These are phyloP conservation scores for Oxyruncus cristatus DNA, from an alignment of 2,113 vertebrate species.

Conservation along the genomic window DNA sequence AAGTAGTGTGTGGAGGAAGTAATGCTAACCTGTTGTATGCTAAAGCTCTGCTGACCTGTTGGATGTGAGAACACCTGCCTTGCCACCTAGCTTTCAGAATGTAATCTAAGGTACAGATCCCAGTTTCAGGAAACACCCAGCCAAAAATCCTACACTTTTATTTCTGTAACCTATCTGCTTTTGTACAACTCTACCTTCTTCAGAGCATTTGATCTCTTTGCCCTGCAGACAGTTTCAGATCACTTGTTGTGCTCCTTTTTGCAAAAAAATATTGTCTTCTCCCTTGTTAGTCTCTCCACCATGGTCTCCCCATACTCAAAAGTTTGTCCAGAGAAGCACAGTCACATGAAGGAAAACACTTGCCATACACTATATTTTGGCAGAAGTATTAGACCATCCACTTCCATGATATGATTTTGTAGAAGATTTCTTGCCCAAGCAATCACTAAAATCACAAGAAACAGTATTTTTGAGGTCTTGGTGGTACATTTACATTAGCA, in stretches of 20 bases:
- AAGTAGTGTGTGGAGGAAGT: neutral
- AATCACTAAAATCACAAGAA: neutral
- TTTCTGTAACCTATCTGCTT: neutral
- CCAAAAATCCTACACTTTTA: neutral
- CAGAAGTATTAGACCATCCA: neutral
- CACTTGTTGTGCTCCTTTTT: neutral
- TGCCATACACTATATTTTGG: neutral
- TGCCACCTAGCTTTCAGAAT: neutral
- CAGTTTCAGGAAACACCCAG: neutral
- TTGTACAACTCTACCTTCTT: neutral
- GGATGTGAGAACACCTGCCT: neutral
- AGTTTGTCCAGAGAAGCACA: neutral
- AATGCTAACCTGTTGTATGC: neutral
- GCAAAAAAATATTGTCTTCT: neutral
- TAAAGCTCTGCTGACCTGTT: neutral
- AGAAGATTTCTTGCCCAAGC: neutral
- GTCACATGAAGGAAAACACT: neutral
- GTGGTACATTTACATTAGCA: neutral
- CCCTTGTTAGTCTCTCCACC: neutral
- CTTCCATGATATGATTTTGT: neutral
- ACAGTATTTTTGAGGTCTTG: neutral
- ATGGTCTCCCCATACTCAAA: fast-evolving
- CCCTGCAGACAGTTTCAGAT: neutral
- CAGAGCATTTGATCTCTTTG: neutral
- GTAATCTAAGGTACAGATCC: neutral